phyloP scores from a whole-genome alignment of 1,140 invertebrate genomes.

The Drosophila punjabiensis region DNA sequence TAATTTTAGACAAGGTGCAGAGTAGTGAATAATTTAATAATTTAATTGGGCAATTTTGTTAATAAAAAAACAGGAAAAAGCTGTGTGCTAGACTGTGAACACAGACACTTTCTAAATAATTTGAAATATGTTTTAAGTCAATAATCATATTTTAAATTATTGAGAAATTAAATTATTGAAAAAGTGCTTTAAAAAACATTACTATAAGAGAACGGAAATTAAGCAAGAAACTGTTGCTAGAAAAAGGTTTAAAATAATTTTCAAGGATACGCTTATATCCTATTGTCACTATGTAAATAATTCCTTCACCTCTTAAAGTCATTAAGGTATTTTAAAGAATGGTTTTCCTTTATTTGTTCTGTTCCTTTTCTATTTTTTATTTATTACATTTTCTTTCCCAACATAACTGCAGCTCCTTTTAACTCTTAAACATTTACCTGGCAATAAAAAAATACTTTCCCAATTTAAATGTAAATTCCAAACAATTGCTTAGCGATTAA shows the following conservation, averaged over 20 bases:
- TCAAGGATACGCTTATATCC: neutral
- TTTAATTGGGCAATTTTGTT: neutral
- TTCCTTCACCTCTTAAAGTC: neutral
- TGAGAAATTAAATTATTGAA: no score
- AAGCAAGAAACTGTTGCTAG: neutral
- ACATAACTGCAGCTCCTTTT: neutral
- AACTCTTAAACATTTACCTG: neutral
- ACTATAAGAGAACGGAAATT: neutral
- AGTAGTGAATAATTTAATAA: neutral
- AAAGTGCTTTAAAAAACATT: neutral
- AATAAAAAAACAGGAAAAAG: neutral
- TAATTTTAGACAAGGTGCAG: no score
- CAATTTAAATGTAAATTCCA: constrained; percentile 59
- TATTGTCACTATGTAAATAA: neutral
- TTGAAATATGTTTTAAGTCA: no score
- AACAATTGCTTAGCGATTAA: constrained; percentile 41
- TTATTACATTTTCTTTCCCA: neutral
- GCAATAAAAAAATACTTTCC: neutral
- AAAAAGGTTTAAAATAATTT: neutral
- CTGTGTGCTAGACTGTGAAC: neutral
- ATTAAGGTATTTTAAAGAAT: no score
- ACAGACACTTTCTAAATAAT: no score
- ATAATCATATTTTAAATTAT: no score
- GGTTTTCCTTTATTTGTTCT: neutral
- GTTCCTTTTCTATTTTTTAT: neutral